phyloP scores from a whole-genome alignment of 2,888 invertebrate species.

The Hanleya hanleyi region DNA sequence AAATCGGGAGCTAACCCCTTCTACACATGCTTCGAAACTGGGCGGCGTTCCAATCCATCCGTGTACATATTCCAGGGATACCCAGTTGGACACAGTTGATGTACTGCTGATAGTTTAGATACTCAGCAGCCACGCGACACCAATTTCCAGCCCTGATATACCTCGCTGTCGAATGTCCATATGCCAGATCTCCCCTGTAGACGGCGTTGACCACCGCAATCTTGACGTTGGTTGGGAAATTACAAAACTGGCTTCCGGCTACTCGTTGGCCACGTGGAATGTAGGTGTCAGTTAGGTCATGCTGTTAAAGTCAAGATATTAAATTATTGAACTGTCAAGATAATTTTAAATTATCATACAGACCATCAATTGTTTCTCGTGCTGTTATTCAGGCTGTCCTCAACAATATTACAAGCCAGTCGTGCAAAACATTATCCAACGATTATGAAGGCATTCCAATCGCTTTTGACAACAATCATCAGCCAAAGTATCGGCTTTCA shows the following conservation, averaged over 20 bases:
- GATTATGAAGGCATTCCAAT: no score
- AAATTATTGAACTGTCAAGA: no score
- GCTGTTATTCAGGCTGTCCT: no score
- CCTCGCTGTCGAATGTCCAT: neutral
- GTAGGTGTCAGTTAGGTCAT: neutral
- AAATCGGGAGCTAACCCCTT: no score
- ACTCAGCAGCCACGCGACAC: neutral
- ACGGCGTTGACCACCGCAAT: constrained; percentile 3
- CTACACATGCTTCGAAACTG: neutral
- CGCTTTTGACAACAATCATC: no score
- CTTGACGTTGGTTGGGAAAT: neutral
- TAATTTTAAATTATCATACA: no score
- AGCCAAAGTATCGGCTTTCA: no score
- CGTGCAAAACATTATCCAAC: no score
- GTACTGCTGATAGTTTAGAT: neutral
- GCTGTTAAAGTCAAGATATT: no score
- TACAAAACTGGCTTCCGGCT: neutral
- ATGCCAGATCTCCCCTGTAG: neutral
- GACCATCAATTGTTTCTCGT: no score
- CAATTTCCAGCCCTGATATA: neutral
- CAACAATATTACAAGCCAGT: no score
- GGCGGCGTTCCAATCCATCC: neutral
- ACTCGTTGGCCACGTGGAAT: neutral
- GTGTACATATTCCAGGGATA: neutral
- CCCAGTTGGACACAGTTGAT: neutral